These are phyloP conservation scores for Troides oblongomaculatus DNA, from an alignment of 2,888 invertebrate genomes.

Conservation along the genomic window DNA sequence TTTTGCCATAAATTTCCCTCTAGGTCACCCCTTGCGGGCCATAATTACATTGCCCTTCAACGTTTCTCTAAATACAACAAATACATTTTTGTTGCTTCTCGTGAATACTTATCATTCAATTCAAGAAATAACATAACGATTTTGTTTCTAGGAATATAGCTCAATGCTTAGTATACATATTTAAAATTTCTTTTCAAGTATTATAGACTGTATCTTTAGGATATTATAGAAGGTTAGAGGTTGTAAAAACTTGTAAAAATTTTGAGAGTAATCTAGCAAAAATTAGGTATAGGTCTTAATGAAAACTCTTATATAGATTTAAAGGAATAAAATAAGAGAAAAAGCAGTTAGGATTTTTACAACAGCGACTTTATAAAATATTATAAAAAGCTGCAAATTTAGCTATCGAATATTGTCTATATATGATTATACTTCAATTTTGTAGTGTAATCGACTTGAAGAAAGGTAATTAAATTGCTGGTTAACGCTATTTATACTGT, in stretches of 20 bases:
- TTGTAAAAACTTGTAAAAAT: too few relatives aligned
- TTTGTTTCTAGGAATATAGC: background rate
- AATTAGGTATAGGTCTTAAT: too few relatives aligned
- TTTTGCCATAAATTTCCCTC: conserved; percentile 39
- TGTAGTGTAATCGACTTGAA: background rate
- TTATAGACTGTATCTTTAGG: too few relatives aligned
- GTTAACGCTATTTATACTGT: background rate
- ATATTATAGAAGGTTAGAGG: too few relatives aligned
- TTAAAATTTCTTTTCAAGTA: too few relatives aligned
- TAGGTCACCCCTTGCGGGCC: conserved; percentile 35
- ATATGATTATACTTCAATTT: background rate
- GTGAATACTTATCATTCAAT: background rate
- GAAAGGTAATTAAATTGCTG: too few relatives aligned
- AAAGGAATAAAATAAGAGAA: too few relatives aligned
- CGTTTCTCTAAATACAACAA: conserved; percentile 28
- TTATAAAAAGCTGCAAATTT: background rate
- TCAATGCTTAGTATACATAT: too few relatives aligned
- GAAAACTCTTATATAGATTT: too few relatives aligned
- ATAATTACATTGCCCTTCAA: conserved; percentile 39
- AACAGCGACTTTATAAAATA: too few relatives aligned
- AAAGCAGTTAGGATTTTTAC: too few relatives aligned
- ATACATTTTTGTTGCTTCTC: conserved; percentile 16
- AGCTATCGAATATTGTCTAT: background rate
- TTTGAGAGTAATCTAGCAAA: too few relatives aligned
- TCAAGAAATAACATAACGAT: background rate